Base-by-base conservation (phyloP, 2,797 vertebrate species). In the Malacoctenus gilli region DNA sequence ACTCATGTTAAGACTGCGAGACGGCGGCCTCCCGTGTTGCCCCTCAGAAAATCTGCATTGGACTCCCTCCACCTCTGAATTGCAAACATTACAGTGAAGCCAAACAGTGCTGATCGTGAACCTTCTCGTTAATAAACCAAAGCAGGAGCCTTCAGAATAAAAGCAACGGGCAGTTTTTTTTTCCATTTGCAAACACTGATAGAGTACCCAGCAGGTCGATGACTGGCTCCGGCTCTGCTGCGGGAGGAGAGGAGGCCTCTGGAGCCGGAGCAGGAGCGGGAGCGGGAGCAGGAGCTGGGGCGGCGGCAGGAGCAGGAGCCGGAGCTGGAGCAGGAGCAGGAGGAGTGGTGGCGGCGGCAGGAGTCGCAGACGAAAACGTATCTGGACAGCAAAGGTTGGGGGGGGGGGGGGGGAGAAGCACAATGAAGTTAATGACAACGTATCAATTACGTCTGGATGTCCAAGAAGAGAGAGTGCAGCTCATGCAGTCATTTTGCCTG, bases 171-270 rank as follows among this genome's bases (percentile, higher is more conserved):
- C 9, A 5, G 6, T 28, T 28, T 2, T 1, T n/a, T n/a, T 28
- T 28, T 28, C 6, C 25, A 28, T 28, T 5, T 28, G 25, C 25
- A 28, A 28, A 5, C 25, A 28, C 35, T 39, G 13, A 22, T 49
- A 53, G 62, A 61, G 82, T 94, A 97, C 97, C 96, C 83, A 99
- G 93, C 72, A 99, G 94, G 89, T 99, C 96, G 85, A 99, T 93
- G 79, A 98, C 96, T 69, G 94, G 93, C 53, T 89, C 89, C 48
- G 93, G 88, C 56, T 96, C 95, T 81, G 92, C 79, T 90, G 95
- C 94, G 72, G 93, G 93, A 64, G 96, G 94, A 89, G 95, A 94
- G 36, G 92, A 87, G 63, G 91, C 88, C 77, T 92, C 91, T 60
- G 92, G 76, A 59, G 80, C 85, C 59, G 92, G 84, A 81, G 91